Base-by-base conservation (phyloP, 1,140 invertebrate genomes). In the Drosophila funebris region DNA sequence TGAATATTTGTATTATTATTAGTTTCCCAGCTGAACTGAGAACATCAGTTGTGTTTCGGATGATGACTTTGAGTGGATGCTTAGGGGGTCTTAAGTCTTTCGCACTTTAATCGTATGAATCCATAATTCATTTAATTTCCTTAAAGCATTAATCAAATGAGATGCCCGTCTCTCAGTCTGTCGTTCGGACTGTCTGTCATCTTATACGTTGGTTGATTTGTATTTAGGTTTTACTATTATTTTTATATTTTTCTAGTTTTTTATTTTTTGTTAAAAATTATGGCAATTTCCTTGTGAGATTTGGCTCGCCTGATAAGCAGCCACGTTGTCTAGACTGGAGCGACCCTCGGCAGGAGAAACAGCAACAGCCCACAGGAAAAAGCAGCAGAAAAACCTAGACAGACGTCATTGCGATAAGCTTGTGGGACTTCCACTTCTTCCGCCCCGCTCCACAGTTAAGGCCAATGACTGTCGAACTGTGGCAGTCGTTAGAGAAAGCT, bases 231-330 rank as follows among this genome's bases (percentile, higher is more conserved):
- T 46, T 52, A 31, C 22, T 46, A 46, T 14, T 46, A 31, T 31
- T 9, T 31, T 14, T 41, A 41, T 52, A 44, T 37, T 46, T 61
- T 22, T 53, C 1, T 62, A 54, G n/a, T 48, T 29, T 44, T 66
- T 41, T 58, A 14, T 36, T 53, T 16, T 44, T 44, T 36, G 54
- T 46, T 76, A 6, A 71, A 76, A 76, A 67, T 67, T 66, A 33
- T 82, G 58, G 83, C 82, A 78, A 87, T 87, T 87, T 87, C 82
- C 82, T 87, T 61, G 73, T 53, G 22, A 78, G 83, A 87, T 88
- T 72, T 78, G 33, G 22, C 46, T 31, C 50, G 22, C 24, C 52
- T 78, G 82, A 87, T 87, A 87, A 88, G 74, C 60, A 60, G 63
- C 54, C 50, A 48, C 37, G 43, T 43, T 41, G 81, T 85, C 81